Evolutionary conservation across 2,797 vertebrate genomes (phyloP).

Genomic region (Sternarchorhynchus goeldii): DNA sequence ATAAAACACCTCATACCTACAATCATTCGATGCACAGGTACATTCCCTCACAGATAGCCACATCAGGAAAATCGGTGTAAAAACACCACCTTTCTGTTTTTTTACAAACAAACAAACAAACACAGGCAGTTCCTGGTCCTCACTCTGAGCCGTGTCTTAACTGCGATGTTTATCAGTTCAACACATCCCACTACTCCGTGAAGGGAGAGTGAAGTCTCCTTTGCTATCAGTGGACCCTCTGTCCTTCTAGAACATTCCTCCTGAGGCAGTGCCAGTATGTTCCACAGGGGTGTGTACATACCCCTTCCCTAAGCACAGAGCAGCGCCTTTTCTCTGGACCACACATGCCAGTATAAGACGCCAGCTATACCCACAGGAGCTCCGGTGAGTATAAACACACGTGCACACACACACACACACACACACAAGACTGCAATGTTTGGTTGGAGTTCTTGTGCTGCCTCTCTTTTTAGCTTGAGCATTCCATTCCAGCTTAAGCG

Average conservation of each 20-base stretch:
- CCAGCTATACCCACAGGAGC: conserved; percentile 40
- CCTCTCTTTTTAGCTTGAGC: conserved; percentile 47
- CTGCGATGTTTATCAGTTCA: background rate
- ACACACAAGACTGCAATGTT: conserved; percentile 52
- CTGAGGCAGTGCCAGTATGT: conserved; percentile 5
- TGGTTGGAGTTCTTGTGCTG: conserved; percentile 48
- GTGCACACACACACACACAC: conserved; percentile 17
- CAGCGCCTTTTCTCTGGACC: conserved; percentile 49
- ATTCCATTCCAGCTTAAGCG: conserved; percentile 44
- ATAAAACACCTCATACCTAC: no score
- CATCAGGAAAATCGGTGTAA: background rate
- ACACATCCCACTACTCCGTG: conserved; percentile 3
- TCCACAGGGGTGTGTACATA: conserved; percentile 26
- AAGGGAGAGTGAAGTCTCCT: background rate
- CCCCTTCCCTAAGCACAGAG: conserved; percentile 48
- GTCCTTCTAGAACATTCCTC: conserved; percentile 23
- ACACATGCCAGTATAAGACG: conserved; percentile 44
- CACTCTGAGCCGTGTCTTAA: background rate
- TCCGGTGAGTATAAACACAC: conserved; percentile 39
- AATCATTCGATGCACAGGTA: no score
- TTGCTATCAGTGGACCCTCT: conserved; percentile 31
- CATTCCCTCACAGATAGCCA: background rate
- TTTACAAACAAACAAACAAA: background rate
- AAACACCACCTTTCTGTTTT: background rate
- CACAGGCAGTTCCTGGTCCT: background rate